Base-by-base conservation (phyloP, 2,113 vertebrate genomes). In the Shinisaurus crocodilurus region DNA sequence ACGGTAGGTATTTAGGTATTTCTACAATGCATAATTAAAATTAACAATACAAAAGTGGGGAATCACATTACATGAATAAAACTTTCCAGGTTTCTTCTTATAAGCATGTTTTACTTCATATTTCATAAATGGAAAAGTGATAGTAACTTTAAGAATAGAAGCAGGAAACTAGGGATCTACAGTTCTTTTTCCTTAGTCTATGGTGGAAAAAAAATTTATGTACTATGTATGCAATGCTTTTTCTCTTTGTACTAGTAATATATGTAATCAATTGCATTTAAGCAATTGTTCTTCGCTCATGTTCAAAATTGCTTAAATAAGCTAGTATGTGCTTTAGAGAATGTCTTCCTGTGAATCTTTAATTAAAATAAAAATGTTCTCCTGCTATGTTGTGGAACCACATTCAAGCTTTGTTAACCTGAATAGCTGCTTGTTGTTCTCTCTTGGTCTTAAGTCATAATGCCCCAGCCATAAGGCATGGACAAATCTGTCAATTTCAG, bases 11-110 rank as follows among this genome's bases (percentile, higher is more conserved):
- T 85, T 91, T 91, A n/a, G n/a, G n/a, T n/a, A 88, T 74, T 91
- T 79, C 87, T 91, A 91, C 75, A 91, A 91, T 88, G 82, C 74
- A 40, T 91, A 91, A 91, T 91, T 88, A 91, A 88, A 91, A 91
- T 88, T 85, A 91, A 88, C 90, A 88, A 88, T 88, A 86, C 76
- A 88, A 74, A 57, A 77, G 80, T 29, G 37, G 37, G 18, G 70
- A 85, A 91, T 50, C 6, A n/a, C 23, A 67, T 85, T 72, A 45
- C 37, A 37, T 5, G 45, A 29, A 67, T 77, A 67, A 90, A 79
- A 79, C 72, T 90, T 90, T 79, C 45, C 23, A 69, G 45, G 16
- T 63, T 85, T 63, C 25, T 69, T 79, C 32, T n/a, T 23, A 9
- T 40, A 88, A 79, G 4, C 0, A 3, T 79, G 10, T 67, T 65